These are phyloP conservation scores for Globodera ellingtonae DNA, from an alignment of 1,140 invertebrate species.

Conservation along the genomic window DNA sequence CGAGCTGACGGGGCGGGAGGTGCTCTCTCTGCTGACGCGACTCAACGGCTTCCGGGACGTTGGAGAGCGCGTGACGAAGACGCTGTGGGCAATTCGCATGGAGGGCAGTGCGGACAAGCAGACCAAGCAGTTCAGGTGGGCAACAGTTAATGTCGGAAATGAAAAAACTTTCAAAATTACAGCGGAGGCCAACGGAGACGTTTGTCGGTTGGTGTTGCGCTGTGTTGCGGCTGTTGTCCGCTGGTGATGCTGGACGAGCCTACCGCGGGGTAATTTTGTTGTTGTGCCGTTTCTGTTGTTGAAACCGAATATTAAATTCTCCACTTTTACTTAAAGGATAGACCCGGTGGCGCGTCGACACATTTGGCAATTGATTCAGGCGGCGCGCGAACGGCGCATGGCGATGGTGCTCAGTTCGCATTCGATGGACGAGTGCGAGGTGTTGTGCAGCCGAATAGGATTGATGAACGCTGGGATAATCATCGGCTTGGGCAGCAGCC, in stretches of 20 bases:
- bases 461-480: slow-evolving; percentile 84
- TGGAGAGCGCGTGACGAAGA: slow-evolving; percentile 36
- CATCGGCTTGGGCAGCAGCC: slow-evolving; percentile 74
- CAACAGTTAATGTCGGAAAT: slow-evolving; percentile 34
- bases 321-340: slow-evolving; percentile 56
- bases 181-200: slow-evolving; percentile 69
- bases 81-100: slow-evolving; percentile 40
- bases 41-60: slow-evolving; percentile 50
- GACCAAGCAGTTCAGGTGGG: slow-evolving; percentile 68
- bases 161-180: not conserved
- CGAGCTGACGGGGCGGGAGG: slow-evolving; percentile 49
- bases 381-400: slow-evolving; percentile 44
- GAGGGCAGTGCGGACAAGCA: slow-evolving; percentile 40
- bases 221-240: slow-evolving; percentile 33
- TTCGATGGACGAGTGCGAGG: slow-evolving; percentile 65
- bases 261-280: slow-evolving; percentile 32
- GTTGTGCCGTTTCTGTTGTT: not conserved
- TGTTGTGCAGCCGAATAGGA: slow-evolving; percentile 73
- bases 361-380: slow-evolving; percentile 68
- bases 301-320: too few relatives aligned
- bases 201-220: slow-evolving; percentile 52
- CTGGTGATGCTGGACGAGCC: slow-evolving; percentile 55
- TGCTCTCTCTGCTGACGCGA: slow-evolving; percentile 37
- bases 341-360: slow-evolving; percentile 70
- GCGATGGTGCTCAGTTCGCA: slow-evolving; percentile 62